phyloP scores from a whole-genome alignment of 2,113 vertebrate species.

The Nansenia antarctica region DNA sequence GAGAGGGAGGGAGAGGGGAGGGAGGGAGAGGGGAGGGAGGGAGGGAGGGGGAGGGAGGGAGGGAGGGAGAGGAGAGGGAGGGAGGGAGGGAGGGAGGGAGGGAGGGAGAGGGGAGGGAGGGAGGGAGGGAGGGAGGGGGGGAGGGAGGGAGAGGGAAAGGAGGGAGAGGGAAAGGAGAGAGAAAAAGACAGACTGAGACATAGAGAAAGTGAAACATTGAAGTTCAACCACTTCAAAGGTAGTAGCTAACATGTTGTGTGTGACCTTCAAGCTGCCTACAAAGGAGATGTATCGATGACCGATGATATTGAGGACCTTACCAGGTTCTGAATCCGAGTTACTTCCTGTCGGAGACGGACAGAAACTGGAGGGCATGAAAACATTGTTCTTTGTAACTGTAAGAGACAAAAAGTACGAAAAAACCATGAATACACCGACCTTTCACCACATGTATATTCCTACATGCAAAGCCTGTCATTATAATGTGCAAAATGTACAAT shows the following conservation, averaged over 20 bases:
- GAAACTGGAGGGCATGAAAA: conserved; percentile 83
- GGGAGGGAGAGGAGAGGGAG: background rate
- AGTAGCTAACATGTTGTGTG: background rate
- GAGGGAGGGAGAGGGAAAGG: background rate
- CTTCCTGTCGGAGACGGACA: conserved; percentile 76
- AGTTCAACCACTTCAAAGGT: background rate
- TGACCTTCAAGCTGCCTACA: background rate
- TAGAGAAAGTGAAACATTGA: background rate
- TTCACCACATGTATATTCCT: background rate
- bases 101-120: too few relatives aligned
- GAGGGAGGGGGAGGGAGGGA: conserved; percentile 12
- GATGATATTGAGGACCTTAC: conserved; percentile 57
- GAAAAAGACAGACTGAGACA: background rate
- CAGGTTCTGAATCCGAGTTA: conserved; percentile 82
- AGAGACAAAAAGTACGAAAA: conserved; percentile 20
- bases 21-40: too few relatives aligned
- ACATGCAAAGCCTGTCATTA: too few relatives aligned
- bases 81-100: background rate
- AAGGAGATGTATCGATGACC: background rate
- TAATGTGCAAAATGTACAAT: background rate
- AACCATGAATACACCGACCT: background rate
- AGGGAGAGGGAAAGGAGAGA: background rate
- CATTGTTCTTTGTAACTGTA: conserved; percentile 83
- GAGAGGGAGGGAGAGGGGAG: background rate
- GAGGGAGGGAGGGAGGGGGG: conserved; percentile 12